These are phyloP conservation scores for Cistogaster globosa DNA, from an alignment of 2,888 invertebrate genomes.

Conservation along the genomic window DNA sequence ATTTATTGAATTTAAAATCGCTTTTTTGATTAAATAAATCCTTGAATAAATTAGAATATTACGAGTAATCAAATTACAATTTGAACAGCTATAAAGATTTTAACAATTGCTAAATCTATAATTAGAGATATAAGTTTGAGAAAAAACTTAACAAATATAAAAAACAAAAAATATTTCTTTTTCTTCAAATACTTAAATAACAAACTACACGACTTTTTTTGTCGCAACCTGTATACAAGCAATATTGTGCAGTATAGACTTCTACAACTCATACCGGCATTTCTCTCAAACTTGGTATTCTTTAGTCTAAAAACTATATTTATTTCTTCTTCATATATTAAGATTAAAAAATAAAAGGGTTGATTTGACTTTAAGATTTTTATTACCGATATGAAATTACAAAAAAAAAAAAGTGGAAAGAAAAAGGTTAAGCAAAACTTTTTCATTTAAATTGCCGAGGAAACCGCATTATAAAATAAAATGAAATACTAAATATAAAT, in stretches of 20 bases:
- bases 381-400: conserved; percentile 37
- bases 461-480: conserved; percentile 64
- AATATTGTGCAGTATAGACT: background rate
- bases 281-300: background rate
- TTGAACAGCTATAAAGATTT: too few relatives aligned
- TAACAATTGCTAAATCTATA: too few relatives aligned
- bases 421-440: conserved; percentile 55
- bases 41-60: too few relatives aligned
- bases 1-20: too few relatives aligned
- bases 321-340: conserved; percentile 13
- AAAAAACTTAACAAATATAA: too few relatives aligned
- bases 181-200: too few relatives aligned
- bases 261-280: conserved; percentile 6
- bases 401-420: conserved; percentile 5
- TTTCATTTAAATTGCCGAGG: conserved; percentile 50
- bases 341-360: conserved; percentile 60
- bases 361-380: conserved; percentile 67
- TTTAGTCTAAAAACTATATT: background rate
- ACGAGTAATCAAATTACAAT: too few relatives aligned
- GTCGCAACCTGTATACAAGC: background rate
- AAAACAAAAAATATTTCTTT: too few relatives aligned
- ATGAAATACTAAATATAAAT: conserved; percentile 26
- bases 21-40: too few relatives aligned
- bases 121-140: too few relatives aligned
- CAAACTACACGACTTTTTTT: background rate